phyloP scores from a whole-genome alignment of 2,113 vertebrate species.

The Hippocampus abdominalis region DNA sequence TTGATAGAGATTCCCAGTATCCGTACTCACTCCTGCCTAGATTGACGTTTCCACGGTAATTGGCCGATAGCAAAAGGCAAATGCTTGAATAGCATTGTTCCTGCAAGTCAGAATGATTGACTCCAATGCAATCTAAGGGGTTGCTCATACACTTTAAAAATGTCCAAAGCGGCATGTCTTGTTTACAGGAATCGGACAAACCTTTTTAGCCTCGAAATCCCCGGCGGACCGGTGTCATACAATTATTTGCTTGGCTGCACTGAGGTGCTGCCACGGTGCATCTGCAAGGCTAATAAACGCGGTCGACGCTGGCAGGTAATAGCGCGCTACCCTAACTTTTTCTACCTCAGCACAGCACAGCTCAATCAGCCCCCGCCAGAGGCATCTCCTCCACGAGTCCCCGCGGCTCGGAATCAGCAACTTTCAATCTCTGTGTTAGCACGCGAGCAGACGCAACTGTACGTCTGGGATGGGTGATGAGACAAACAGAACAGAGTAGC shows the following conservation, averaged over 20 bases:
- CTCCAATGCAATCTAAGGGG: constrained; percentile 12
- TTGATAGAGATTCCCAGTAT: too few relatives aligned
- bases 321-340: constrained; percentile 68
- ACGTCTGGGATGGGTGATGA: constrained; percentile 67
- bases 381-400: constrained; percentile 64
- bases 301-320: constrained; percentile 64
- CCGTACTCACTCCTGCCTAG: neutral
- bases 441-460: constrained; percentile 66
- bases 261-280: constrained; percentile 54
- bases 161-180: constrained; percentile 26
- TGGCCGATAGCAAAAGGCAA: constrained; percentile 1
- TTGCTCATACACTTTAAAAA: constrained; percentile 1
- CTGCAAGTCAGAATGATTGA: constrained; percentile 9
- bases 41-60: neutral
- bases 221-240: constrained; percentile 56
- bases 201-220: constrained; percentile 61
- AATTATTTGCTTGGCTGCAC: constrained; percentile 68
- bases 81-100: neutral
- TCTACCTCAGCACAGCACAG: constrained; percentile 68
- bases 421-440: constrained; percentile 71
- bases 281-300: constrained; percentile 73
- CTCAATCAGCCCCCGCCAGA: constrained; percentile 69
- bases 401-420: constrained; percentile 68
- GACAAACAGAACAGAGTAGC: constrained; percentile 58
- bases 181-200: constrained; percentile 63